These are phyloP conservation scores for Pseudobourletiella spinata DNA, from an alignment of 1,140 invertebrate genomes.

Conservation along the genomic window DNA sequence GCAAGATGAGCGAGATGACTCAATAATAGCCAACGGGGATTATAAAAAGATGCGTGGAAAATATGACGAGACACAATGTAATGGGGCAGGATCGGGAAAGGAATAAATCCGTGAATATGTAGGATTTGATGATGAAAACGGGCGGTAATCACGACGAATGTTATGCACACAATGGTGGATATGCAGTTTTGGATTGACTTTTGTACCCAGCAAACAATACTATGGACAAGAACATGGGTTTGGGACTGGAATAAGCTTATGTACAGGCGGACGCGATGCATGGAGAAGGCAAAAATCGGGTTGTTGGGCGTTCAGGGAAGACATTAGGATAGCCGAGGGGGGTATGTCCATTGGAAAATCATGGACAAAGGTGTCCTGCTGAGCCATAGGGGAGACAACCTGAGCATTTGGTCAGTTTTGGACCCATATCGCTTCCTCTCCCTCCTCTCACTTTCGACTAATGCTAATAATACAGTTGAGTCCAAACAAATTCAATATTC, in stretches of 20 bases:
- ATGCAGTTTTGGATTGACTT: neutral
- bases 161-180: neutral
- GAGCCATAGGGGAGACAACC: neutral
- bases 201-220: neutral
- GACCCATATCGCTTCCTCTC: neutral
- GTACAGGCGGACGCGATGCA: neutral
- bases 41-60: no score
- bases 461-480: no score
- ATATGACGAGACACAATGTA: no score
- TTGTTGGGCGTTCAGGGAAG: neutral
- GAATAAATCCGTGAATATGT: neutral
- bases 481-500: no score
- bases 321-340: constrained; percentile 1
- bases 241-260: neutral
- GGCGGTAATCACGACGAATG: neutral
- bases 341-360: constrained; percentile 5
- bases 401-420: neutral
- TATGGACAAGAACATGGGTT: neutral
- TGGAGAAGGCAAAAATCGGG: neutral
- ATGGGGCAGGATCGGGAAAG: no score
- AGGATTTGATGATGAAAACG: neutral
- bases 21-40: no score
- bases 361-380: constrained; percentile 7
- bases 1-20: no score
- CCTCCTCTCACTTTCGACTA: neutral